These are phyloP conservation scores for Oxyura jamaicensis DNA, from an alignment of 2,113 vertebrate species.

Conservation along the genomic window DNA sequence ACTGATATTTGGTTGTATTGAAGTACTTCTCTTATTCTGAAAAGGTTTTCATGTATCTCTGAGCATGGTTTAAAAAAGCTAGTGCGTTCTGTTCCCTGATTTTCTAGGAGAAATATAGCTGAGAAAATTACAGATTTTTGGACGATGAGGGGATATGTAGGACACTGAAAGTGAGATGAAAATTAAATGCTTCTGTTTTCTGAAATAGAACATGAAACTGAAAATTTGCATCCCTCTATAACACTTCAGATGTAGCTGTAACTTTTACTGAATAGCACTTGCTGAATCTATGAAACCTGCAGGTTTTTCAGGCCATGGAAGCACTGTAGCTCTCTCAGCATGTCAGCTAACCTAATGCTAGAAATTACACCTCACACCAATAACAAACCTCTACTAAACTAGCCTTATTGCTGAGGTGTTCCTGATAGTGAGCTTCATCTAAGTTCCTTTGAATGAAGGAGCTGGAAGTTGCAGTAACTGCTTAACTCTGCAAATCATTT, in stretches of 20 bases:
- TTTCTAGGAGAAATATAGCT: not conserved
- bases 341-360: not conserved
- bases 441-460: not conserved
- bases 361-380: not conserved
- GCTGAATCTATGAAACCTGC: not conserved
- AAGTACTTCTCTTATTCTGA: not conserved
- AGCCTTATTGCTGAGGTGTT: not conserved
- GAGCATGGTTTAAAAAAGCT: not conserved
- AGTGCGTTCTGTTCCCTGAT: not conserved
- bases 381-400: not conserved
- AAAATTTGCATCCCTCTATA: not conserved
- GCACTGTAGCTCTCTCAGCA: not conserved
- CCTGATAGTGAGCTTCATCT: not conserved
- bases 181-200: constrained; percentile 21
- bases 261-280: not conserved
- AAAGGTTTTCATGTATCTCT: not conserved
- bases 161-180: not conserved
- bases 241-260: not conserved
- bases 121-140: not conserved
- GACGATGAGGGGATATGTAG: not conserved
- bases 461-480: not conserved
- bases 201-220: not conserved
- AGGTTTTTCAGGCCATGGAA: not conserved
- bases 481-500: not conserved
- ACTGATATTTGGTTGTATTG: not conserved